These are phyloP conservation scores for Strigamia crassipes DNA, from an alignment of 2,888 invertebrate genomes.

Conservation along the genomic window DNA sequence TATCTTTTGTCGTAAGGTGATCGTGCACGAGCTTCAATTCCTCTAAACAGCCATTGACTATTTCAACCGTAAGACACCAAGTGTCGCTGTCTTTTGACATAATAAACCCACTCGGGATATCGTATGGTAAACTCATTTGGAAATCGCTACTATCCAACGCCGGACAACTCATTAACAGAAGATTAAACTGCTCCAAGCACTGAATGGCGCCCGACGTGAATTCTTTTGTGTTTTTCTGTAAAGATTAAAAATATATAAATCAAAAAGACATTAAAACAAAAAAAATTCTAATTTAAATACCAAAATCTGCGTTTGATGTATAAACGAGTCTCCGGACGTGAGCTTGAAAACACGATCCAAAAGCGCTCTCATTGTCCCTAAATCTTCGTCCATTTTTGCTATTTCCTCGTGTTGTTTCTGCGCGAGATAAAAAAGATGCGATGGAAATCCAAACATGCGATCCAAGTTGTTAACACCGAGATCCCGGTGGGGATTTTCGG, in stretches of 20 bases:
- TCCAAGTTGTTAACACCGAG: slow-evolving; percentile 80
- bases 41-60: not conserved
- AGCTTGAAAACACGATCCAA: slow-evolving; percentile 54
- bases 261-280: not conserved
- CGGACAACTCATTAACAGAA: slow-evolving; percentile 70
- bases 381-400: not conserved
- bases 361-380: not conserved
- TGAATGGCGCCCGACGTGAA: slow-evolving; percentile 64
- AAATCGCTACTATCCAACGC: slow-evolving; percentile 49
- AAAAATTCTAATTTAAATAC: not conserved
- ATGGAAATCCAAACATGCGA: slow-evolving; percentile 81
- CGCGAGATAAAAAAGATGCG: slow-evolving; percentile 69
- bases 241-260: slow-evolving; percentile 56
- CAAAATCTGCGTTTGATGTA: not conserved
- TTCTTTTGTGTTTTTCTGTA: slow-evolving; percentile 61
- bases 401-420: not conserved
- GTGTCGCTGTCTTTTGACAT: slow-evolving; percentile 47
- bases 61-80: slow-evolving; percentile 44
- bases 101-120: not conserved
- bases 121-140: not conserved
- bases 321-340: slow-evolving; percentile 29
- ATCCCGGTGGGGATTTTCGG: slow-evolving; percentile 71
- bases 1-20: not conserved
- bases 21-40: not conserved
- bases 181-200: slow-evolving; percentile 70